Conservation (phyloP, 2,797 vertebrate species). For the Tokudaia muenninki region DNA sequence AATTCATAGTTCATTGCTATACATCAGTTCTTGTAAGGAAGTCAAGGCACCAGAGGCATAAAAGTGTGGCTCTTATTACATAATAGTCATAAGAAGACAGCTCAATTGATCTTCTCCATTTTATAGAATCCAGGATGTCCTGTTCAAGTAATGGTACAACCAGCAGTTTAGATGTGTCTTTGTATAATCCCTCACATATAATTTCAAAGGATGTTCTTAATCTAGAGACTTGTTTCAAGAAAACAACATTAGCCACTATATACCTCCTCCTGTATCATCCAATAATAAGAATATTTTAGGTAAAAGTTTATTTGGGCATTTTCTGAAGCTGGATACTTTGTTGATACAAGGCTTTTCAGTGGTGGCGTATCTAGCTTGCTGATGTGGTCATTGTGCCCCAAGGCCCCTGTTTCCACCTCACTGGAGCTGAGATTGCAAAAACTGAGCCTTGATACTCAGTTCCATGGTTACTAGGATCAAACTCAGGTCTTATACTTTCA, state of each 20-base stretch:
- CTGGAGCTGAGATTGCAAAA: not conserved
- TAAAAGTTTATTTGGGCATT: not conserved
- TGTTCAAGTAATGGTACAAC: too few relatives aligned
- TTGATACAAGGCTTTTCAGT: not conserved
- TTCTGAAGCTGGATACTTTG: not conserved
- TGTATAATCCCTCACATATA: not conserved
- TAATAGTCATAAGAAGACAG: not conserved
- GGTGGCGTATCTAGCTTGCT: not conserved
- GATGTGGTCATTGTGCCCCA: not conserved
- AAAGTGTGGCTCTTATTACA: not conserved
- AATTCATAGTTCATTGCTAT: too few relatives aligned
- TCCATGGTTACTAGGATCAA: not conserved
- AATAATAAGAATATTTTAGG: not conserved
- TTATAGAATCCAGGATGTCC: not conserved
- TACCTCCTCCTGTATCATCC: rapidly evolving
- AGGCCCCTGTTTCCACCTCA: rapidly evolving
- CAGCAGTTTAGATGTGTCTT: not conserved
- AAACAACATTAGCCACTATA: too few relatives aligned
- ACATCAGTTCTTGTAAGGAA: not conserved
- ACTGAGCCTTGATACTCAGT: not conserved
- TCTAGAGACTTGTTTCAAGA: not conserved
- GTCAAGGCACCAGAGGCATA: not conserved
- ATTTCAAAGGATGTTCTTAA: not conserved
- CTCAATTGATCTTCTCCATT: not conserved
- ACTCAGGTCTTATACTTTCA: not conserved